These are phyloP conservation scores for Barypeithes pellucidus DNA, from an alignment of 2,888 invertebrate species.

Conservation along the genomic window DNA sequence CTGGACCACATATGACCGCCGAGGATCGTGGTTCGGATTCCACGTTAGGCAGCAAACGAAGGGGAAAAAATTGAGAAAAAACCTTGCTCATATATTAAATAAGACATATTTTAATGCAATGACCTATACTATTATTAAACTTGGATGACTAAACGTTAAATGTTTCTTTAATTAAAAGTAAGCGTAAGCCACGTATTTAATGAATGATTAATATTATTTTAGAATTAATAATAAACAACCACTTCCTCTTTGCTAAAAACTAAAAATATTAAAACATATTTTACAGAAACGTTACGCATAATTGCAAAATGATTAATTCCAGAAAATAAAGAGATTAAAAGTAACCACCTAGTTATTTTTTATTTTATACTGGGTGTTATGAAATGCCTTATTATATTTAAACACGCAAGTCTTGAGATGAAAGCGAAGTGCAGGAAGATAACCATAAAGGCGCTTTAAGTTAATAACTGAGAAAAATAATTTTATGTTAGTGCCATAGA, in stretches of 20 bases:
- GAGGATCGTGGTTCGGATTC: too few relatives aligned
- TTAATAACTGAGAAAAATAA: too few relatives aligned
- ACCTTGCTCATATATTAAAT: slow-evolving; percentile 33
- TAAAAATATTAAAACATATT: neutral
- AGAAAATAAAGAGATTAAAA: slow-evolving; percentile 1
- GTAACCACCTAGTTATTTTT: neutral
- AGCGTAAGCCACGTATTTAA: neutral
- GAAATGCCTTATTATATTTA: too few relatives aligned
- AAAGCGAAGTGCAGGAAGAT: too few relatives aligned
- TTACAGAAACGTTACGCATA: neutral
- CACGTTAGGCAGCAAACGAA: too few relatives aligned
- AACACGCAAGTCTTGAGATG: too few relatives aligned
- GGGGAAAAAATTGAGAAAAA: too few relatives aligned
- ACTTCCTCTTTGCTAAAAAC: neutral
- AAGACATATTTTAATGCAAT: slow-evolving; percentile 35
- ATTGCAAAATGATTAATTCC: neutral
- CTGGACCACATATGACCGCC: too few relatives aligned
- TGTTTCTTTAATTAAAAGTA: slow-evolving; percentile 11
- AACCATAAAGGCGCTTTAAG: too few relatives aligned
- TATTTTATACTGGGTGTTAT: neutral
- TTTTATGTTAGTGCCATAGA: too few relatives aligned
- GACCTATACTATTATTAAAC: slow-evolving; percentile 4
- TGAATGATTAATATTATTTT: slow-evolving; percentile 16
- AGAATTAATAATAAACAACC: neutral
- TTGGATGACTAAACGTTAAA: neutral